Conservation (phyloP, 1,140 invertebrate species). For the Hesperophylax magnus region DNA sequence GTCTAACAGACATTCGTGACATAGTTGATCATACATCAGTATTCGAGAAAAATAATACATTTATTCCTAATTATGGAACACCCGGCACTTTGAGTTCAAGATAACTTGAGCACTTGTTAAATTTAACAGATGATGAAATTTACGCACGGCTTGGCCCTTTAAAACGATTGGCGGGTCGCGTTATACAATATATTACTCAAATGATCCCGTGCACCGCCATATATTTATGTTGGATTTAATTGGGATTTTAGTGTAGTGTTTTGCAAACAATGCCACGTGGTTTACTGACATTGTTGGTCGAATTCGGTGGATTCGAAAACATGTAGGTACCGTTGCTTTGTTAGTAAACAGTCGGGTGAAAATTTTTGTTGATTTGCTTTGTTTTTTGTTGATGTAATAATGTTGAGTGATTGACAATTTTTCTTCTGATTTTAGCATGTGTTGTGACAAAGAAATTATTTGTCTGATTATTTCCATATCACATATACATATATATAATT, state of each 20-base stretch:
- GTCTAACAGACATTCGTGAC: no score
- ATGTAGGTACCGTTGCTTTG: neutral
- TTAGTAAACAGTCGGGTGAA: neutral
- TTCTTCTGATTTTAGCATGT: no score
- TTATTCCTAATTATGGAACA: neutral
- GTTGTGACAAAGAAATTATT: no score
- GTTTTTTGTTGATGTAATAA: neutral
- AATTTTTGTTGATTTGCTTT: neutral
- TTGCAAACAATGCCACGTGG: conserved; percentile 52
- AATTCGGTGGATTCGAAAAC: neutral
- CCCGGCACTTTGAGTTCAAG: neutral
- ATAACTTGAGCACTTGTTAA: conserved; percentile 26
- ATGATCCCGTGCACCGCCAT: conserved; percentile 11
- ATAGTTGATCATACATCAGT: no score
- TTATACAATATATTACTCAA: conserved; percentile 45
- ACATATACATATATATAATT: no score
- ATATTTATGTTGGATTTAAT: conserved; percentile 44
- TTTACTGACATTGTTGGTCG: neutral
- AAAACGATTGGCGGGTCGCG: conserved; percentile 48
- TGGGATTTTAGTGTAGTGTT: conserved; percentile 53
- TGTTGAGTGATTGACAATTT: neutral
- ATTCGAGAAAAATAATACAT: no score
- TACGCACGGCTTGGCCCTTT: conserved; percentile 47
- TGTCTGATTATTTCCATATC: no score
- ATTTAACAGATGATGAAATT: conserved; percentile 44